phyloP scores from a whole-genome alignment of 1,140 invertebrate species.

The Lepeophtheirus salmonis region DNA sequence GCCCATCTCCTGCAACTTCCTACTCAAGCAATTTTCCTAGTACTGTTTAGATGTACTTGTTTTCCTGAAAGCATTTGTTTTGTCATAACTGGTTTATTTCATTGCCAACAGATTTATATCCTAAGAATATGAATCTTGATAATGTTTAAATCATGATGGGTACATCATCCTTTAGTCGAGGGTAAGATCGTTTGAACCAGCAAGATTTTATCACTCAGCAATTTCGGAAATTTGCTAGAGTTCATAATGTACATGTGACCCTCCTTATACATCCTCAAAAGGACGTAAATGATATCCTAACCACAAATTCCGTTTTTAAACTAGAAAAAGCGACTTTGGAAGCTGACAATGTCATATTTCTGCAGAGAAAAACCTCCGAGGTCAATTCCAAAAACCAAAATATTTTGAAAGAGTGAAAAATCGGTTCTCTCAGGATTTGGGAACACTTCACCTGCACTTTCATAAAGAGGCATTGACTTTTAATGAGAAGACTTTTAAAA shows the following conservation, averaged over 20 bases:
- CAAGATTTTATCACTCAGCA: slow-evolving; percentile 72
- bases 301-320: slow-evolving; percentile 79
- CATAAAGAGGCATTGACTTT: slow-evolving; percentile 64
- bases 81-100: no score
- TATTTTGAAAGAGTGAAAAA: slow-evolving; percentile 62
- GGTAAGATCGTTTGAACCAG: slow-evolving; percentile 57
- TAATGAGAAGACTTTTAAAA: slow-evolving; percentile 13
- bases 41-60: no score
- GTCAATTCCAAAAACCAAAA: slow-evolving; percentile 15
- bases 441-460: slow-evolving; percentile 69
- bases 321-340: slow-evolving; percentile 89
- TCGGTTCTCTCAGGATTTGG: slow-evolving; percentile 71
- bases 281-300: slow-evolving; percentile 58
- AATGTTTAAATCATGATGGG: slow-evolving; percentile 99
- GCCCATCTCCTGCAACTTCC: no score
- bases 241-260: slow-evolving; percentile 81
- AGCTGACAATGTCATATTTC: slow-evolving; percentile 86
- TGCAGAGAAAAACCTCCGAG: slow-evolving; percentile 41
- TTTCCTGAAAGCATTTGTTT: no score
- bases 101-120: no score
- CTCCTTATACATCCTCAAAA: slow-evolving; percentile 94
- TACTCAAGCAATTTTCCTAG: no score
- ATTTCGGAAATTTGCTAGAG: slow-evolving; percentile 78
- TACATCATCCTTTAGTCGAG: slow-evolving; percentile 34
- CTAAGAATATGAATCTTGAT: no score